Conservation (phyloP, 2,888 invertebrate species). For the Tachina grossa region DNA sequence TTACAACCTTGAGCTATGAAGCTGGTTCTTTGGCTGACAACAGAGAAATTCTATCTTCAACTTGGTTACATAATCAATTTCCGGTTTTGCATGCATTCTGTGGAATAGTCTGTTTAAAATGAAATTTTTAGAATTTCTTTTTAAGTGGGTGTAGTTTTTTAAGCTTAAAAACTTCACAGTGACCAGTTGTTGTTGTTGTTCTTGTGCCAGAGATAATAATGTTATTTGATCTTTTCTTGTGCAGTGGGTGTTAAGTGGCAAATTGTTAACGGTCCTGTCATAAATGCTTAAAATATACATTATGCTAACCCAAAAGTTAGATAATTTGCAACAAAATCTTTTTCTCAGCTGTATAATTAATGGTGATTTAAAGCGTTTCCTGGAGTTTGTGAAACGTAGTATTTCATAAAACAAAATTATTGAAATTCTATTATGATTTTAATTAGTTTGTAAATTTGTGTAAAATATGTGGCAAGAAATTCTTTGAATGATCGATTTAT, state of each 20-base stretch:
- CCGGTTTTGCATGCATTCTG: constrained; percentile 24
- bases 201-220: constrained; percentile 18
- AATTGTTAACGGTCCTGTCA: constrained; percentile 63
- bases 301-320: not conserved
- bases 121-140: not conserved
- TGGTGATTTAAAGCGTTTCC: not conserved
- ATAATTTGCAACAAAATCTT: not conserved
- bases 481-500: not conserved
- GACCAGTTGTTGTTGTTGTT: constrained; percentile 8
- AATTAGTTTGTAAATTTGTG: constrained; percentile 36
- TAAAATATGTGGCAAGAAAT: not conserved
- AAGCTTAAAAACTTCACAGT: not conserved
- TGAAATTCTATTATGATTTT: constrained; percentile 4
- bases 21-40: constrained; percentile 13
- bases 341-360: not conserved
- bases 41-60: constrained; percentile 18
- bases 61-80: constrained; percentile 54
- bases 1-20: constrained; percentile 62
- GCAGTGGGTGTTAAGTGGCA: constrained; percentile 66
- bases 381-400: not conserved
- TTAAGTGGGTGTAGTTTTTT: constrained; percentile 41
- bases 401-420: not conserved
- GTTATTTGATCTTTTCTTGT: constrained; percentile 16
- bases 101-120: constrained; percentile 1
- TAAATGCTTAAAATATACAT: constrained; percentile 46